phyloP scores from a whole-genome alignment of 2,797 vertebrate genomes.

The Nannoperca obscura region DNA sequence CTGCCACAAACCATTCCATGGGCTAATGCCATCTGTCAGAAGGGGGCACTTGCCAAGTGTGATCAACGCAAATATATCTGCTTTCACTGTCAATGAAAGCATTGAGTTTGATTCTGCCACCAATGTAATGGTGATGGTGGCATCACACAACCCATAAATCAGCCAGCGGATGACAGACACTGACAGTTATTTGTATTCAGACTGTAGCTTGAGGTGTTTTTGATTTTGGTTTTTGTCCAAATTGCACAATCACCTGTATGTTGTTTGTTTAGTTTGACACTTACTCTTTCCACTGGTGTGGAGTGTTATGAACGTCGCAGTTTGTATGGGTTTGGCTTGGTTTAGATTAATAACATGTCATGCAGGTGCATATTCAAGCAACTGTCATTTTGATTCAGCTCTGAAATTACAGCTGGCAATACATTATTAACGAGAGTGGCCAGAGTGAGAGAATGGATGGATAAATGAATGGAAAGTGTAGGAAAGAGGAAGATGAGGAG shows the following conservation, averaged over 20 bases:
- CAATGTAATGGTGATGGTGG: no score
- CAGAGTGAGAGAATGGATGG: constrained; percentile 36
- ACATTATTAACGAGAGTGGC: constrained; percentile 51
- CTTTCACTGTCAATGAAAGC: constrained; percentile 14
- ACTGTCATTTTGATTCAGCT: constrained; percentile 35
- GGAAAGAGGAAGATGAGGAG: constrained; percentile 5
- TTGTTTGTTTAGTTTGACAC: not conserved
- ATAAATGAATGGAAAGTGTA: constrained; percentile 43
- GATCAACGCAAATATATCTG: not conserved
- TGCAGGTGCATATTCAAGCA: constrained; percentile 24
- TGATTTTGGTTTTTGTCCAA: not conserved
- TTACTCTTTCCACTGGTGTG: not conserved
- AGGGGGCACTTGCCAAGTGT: not conserved
- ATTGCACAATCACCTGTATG: not conserved
- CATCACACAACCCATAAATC: not conserved
- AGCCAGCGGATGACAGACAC: not conserved
- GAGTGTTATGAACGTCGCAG: not conserved
- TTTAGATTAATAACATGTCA: constrained; percentile 20
- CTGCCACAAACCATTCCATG: not conserved
- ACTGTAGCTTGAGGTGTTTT: not conserved
- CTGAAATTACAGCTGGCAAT: constrained; percentile 53
- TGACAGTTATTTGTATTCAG: constrained; percentile 1
- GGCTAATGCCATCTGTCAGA: constrained; percentile 15
- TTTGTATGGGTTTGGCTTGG: not conserved
- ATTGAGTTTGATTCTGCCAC: constrained; percentile 1